Evolutionary conservation across 2,113 vertebrate genomes (phyloP), one percentile per base, ranked within the genome.

Genomic region (Eubucco bourcierii): DNA sequence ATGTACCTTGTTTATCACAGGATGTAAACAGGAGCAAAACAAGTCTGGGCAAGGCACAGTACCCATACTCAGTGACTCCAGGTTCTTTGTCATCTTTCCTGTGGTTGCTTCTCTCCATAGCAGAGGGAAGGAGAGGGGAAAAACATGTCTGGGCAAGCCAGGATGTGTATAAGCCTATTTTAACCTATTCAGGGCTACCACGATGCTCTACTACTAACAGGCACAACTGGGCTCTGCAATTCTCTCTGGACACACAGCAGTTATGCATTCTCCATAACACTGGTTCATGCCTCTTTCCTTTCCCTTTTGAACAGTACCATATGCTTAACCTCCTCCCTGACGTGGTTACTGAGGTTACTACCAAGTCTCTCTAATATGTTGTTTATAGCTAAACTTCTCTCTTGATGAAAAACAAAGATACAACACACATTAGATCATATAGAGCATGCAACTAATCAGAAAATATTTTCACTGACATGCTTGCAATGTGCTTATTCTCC

Each of bases 251-350:
- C 15, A 4, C 13, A 17, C 24, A 27, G 53, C 55, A 39, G 34
- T 14, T n/a, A 6, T 0, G 7, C 29, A 27, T 12, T 58, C 53
- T 20, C 46, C 52, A 21, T 29, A 25, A 3, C 1, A 3, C 58
- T 7, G 14, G 17, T 14, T 44, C 44, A 10, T 3, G 28, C 52
- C 29, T 68, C 56, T 8, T 5, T 6, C 16, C 61, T 4, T 47
- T 24, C 34, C 31, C 24, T 47, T 52, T 21, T 13, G 19, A 37
- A 11, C 2, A 0, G 9, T 3, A 41, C 15, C 41, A 28, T 6
- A 4, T 4, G 10, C 27, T 64, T 39, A 46, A 34, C 34, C 21
- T 17, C 23, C 2, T 7, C 33, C 33, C 53, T 44, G 6, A 18
- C 9, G 3, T 0, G 3, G 9, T 53, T 60, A 7, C 66, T 27